A percentile compares a stretch with the other conserved stretches of the same genome.
Evolutionary conservation across 2,797 vertebrate species (phyloP).

Genomic region (Spizella passerina): DNA sequence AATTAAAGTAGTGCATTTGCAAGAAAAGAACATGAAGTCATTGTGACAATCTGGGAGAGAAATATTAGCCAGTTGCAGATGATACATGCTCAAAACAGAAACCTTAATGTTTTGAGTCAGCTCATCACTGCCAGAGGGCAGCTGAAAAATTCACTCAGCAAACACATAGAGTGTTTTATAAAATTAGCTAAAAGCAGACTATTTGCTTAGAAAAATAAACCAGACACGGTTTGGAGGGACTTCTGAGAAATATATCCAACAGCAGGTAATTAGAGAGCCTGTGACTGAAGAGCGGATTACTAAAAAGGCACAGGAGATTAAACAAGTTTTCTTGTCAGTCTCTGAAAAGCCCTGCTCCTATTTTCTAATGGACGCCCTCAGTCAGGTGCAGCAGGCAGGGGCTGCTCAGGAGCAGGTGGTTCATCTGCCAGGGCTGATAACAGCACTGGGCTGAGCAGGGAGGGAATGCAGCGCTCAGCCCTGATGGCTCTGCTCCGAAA

Average conservation of each 20-base stretch:
- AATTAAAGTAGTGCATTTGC: conserved; percentile 35
- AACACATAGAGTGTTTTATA: background rate
- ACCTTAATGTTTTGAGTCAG: conserved; percentile 60
- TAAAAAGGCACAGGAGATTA: conserved; percentile 7
- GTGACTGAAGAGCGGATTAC: conserved; percentile 44
- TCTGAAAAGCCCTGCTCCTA: background rate
- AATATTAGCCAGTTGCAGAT: conserved; percentile 24
- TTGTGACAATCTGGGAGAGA: conserved; percentile 21
- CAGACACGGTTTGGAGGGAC: conserved; percentile 16
- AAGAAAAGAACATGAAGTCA: conserved; percentile 17
- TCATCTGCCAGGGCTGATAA: background rate
- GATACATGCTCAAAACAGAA: conserved; percentile 43
- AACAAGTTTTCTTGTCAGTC: conserved; percentile 15
- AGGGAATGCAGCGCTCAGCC: background rate
- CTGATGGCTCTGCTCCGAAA: background rate
- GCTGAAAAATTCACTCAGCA: conserved; percentile 7
- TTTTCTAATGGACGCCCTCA: background rate
- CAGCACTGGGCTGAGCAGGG: background rate
- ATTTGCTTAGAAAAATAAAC: conserved; percentile 21
- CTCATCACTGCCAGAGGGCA: conserved; percentile 35
- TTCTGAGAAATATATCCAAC: conserved; percentile 25
- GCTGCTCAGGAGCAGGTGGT: background rate
- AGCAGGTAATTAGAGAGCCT: conserved; percentile 54
- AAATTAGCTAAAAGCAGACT: conserved; percentile 48
- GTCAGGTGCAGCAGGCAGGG: background rate